Evolutionary conservation across 2,113 vertebrate genomes (phyloP).

Genomic region (Hirundichthys speculiger): DNA sequence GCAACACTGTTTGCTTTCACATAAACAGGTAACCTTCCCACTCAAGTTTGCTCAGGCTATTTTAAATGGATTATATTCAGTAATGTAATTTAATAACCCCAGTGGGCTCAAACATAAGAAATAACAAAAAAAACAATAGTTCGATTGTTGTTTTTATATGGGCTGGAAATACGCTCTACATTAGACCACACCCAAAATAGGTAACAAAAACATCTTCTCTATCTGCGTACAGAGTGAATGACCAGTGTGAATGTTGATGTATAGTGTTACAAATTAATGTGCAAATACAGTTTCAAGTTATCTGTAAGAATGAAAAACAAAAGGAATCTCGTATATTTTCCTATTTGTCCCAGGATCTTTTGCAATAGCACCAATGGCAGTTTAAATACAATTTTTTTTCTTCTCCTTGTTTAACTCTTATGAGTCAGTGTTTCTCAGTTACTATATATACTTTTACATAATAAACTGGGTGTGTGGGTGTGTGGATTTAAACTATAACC

Average conservation of each 20-base stretch:
- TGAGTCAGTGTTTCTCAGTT: background rate
- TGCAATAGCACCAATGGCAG: no score
- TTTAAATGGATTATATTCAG: conserved; percentile 12
- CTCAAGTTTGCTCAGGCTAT: conserved; percentile 6
- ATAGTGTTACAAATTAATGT: background rate
- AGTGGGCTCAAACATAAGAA: background rate
- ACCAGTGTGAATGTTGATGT: background rate
- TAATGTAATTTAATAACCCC: conserved; percentile 36
- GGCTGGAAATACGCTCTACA: background rate
- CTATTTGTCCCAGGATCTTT: no score
- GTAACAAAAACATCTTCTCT: background rate
- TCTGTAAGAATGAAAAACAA: background rate
- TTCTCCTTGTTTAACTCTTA: background rate
- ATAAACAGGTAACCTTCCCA: background rate
- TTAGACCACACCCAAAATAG: conserved; percentile 12
- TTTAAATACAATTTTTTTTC: no score
- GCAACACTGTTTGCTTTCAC: background rate
- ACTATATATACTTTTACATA: background rate
- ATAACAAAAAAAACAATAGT: background rate
- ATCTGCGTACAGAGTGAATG: background rate
- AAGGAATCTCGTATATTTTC: no score
- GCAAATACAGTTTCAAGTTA: background rate
- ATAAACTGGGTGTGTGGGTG: background rate
- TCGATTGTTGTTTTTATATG: background rate
- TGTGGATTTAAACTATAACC: no score